A percentile compares a stretch with the other conserved stretches of the same genome.
These are phyloP conservation scores for Plagodis dolabraria DNA, from an alignment of 2,888 invertebrate species.

Conservation along the genomic window DNA sequence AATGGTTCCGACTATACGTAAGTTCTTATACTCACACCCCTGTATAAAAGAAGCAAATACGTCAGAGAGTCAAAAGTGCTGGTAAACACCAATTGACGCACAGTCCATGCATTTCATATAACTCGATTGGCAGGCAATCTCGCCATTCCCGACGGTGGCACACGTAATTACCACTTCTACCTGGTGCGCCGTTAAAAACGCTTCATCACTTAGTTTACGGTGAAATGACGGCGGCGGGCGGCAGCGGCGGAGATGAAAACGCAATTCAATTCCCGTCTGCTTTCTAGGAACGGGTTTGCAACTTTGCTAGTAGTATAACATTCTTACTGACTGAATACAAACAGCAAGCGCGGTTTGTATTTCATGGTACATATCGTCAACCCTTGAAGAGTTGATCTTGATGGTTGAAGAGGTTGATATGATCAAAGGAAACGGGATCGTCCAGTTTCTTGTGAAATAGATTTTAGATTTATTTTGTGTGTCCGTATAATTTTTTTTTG, in stretches of 20 bases:
- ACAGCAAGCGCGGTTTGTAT: too few species aligned
- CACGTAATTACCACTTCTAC: conserved; percentile 13
- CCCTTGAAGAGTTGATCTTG: too few species aligned
- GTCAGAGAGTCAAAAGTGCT: too few species aligned
- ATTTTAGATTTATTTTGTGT: too few species aligned
- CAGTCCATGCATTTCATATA: conserved; percentile 4
- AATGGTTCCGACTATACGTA: too few species aligned
- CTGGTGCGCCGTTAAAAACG: conserved; percentile 23
- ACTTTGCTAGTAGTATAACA: conserved; percentile 1
- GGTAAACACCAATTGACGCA: conserved; percentile 5
- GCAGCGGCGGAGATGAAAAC: conserved; percentile 24
- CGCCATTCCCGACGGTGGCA: conserved; percentile 1
- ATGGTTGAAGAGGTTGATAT: too few species aligned
- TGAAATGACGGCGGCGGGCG: conserved; percentile 7
- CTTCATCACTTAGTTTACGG: conserved; percentile 17
- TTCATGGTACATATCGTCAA: too few species aligned
- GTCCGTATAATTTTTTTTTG: too few species aligned
- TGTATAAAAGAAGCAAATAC: too few species aligned
- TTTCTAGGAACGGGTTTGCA: conserved; percentile 8
- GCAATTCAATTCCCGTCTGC: conserved; percentile 27
- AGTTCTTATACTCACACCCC: too few species aligned
- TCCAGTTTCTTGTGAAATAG: too few species aligned
- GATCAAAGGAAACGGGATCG: too few species aligned
- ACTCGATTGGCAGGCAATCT: conserved; percentile 24
- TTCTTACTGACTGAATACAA: neutral